Evolutionary conservation across 2,888 invertebrate genomes (phyloP).

Genomic region (Dryobotodes eremita): DNA sequence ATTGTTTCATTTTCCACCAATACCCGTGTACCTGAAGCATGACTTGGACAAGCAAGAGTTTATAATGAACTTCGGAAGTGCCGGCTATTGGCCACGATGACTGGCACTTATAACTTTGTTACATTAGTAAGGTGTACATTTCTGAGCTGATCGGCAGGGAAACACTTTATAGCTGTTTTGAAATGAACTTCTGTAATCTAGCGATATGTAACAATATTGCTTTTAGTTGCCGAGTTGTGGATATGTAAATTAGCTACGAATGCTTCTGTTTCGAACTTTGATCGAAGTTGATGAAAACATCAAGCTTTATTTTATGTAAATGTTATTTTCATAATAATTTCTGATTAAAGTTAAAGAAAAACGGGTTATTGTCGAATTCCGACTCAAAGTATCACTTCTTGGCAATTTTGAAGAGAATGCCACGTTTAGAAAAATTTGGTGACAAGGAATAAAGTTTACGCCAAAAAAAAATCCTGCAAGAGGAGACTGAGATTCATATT

Average conservation of each 20-base stretch:
- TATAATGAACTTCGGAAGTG: slow-evolving; percentile 59
- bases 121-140: slow-evolving; percentile 38
- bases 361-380: no score
- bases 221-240: background rate
- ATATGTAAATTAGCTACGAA: background rate
- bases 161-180: slow-evolving; percentile 27
- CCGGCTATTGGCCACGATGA: slow-evolving; percentile 51
- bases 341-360: no score
- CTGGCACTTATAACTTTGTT: slow-evolving; percentile 57
- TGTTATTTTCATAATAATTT: no score
- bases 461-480: no score
- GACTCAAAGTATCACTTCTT: no score
- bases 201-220: slow-evolving; percentile 16
- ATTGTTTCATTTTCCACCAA: slow-evolving; percentile 27
- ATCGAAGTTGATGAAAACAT: no score
- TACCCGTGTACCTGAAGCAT: slow-evolving; percentile 33
- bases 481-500: no score
- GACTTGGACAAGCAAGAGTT: slow-evolving; percentile 46
- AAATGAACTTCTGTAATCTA: slow-evolving; percentile 16
- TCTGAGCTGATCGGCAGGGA: slow-evolving; percentile 1
- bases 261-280: no score
- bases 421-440: no score
- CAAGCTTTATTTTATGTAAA: no score
- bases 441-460: no score
- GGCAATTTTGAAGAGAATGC: no score